Base-by-base conservation (phyloP, 2,113 vertebrate genomes). In the Oxyura jamaicensis region DNA sequence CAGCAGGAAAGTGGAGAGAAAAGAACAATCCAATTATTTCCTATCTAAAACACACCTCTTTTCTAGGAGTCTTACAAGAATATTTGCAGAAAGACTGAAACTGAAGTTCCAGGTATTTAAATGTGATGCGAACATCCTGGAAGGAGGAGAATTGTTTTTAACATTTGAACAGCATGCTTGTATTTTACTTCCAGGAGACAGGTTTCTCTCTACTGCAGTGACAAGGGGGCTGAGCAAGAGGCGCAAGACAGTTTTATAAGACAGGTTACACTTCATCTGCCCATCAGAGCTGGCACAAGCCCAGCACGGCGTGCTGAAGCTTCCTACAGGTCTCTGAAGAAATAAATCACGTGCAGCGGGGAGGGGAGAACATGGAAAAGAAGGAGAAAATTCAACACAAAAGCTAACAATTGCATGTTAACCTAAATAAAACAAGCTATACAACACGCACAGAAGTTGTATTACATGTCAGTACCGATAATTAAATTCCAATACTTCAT, bases 331-430 rank as follows among this genome's bases (percentile, higher is more conserved):
- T 33, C 66, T 26, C 21, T 7, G 12, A 67, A 63, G 65, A 46
- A 63, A 46, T 6, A 52, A 58, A 65, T 15, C 3, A 5, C 5
- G n/a, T 0, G 3, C 20, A 82, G 53, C 63, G 17, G 28, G 23
- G 36, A 82, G 22, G 6, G 22, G 35, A 62, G 52, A 86, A 60
- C 15, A 4, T 5, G 3, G 44, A 93, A 59, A 23, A 41, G 42
- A 65, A 36, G 22, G 23, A 11, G 4, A 60, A 52, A 75, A 75
- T 25, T 63, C 56, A 55, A 33, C 29, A 3, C 15, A 60, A 26
- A 63, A 82, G 26, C 41, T 10, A 81, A 72, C 33, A n/a, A 25
- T 6, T 62, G 44, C 35, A 22, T 12, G 23, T 13, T 33, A n/a
- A 17, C 22, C 8, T 33, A 3, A 59, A 69, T 72, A n/a, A 65